Evolutionary conservation across 2,113 vertebrate species (phyloP), one percentile per base, ranked within the genome.

Genomic region (Epinephelus moara): DNA sequence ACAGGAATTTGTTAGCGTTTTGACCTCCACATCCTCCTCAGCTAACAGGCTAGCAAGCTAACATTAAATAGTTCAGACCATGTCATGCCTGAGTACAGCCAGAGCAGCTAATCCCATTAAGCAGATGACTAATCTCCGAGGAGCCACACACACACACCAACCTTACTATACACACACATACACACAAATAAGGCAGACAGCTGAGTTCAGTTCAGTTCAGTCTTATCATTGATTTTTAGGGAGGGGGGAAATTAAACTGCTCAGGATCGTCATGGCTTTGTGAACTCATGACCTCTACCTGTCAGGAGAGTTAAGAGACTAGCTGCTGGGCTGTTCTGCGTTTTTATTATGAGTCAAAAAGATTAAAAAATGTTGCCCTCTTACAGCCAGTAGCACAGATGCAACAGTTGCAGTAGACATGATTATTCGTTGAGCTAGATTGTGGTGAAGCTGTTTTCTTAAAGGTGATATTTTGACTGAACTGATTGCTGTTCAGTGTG

Each of bases 91-190:
- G 25, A 56, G 40, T 75, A 77, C 53, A 78, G 37, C 13, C 74
- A 69, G 80, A 72, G 63, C 57, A 82, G 74, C 52, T 85, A 91
- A 93, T 91, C 84, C 78, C 61, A 82, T 91, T 78, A 87, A 69
- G 71, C 69, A 85, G 75, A 84, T 72, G 73, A 91, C 47, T 89
- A 88, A 93, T 88, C 83, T 76, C 78, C 75, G n/a, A 57, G 33
- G 71, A 69, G 50, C 13, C 27, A 45, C n/a, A 62, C n/a, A 55
- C 10, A 60, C 62, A 64, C 8, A 50, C 45, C 37, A n/a, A 56
- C 40, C 18, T 47, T 42, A 42, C 42, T 42, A 68, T 53, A 56
- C 8, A 59, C 23, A 61, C 55, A 70, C 40, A 56, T 17, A 71
- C 17, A 70, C 60, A 68, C 10, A 49, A 45, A 10, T 15, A 42